Evolutionary conservation across 2,797 vertebrate species (phyloP), one percentile per base, ranked within the genome.

Genomic region (Labeo calbasu): DNA sequence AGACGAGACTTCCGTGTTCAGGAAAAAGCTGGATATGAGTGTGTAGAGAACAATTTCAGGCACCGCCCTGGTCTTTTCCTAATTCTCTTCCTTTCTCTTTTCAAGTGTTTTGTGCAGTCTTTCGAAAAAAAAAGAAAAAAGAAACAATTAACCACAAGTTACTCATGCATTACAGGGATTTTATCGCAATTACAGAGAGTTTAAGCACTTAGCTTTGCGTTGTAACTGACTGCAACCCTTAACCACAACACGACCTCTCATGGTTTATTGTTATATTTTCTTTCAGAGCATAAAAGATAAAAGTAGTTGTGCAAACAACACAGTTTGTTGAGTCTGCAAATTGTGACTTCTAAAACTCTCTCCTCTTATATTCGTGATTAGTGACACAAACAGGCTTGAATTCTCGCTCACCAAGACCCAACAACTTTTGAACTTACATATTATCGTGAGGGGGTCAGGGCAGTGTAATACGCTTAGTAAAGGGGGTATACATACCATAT

Each of bases 401-500:
- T 76, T 66, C 14, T 55, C 50, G 8, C 61, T 48, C 17, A 23
- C 46, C 61, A 32, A 66, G 15, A 50, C 57, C 25, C 19, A 71
- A 69, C 72, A 82, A 70, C 73, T 21, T 43, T 43, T 78, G 65
- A 77, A 84, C 88, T 88, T 86, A 90, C 89, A 92, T 91, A 91
- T 91, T 93, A 91, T 77, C 71, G 15, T n/a, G 83, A 84, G 66
- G 32, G 65, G 59, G 65, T 59, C 32, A 15, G 21, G 59, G 10
- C 48, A 25, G 63, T 12, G 32, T 89, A 90, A 91, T 91, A 89
- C 85, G 82, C 87, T 92, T 89, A 92, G 48, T 93, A 90, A 92
- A 90, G 92, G 93, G 90, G 89, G 40, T 61, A 21, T 51, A 88
- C 63, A n/a, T 90, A 84, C 90, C 90, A 82, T 91, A 94, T 94